A percentile compares a stretch with the other conserved stretches of the same genome.
phyloP scores from a whole-genome alignment of 2,888 invertebrate species.

The Hemicrepidius hirtus region DNA sequence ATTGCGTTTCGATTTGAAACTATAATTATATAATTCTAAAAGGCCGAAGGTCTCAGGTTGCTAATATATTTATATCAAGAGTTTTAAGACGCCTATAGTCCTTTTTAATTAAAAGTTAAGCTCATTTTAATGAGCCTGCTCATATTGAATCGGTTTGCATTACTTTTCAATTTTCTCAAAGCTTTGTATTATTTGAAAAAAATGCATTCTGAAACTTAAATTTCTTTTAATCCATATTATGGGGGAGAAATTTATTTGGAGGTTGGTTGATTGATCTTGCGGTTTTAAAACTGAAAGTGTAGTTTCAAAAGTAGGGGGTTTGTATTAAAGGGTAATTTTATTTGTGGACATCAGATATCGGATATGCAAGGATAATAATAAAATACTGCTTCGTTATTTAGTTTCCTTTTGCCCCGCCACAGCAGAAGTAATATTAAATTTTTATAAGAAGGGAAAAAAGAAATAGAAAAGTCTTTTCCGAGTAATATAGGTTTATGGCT shows the following conservation, averaged over 20 bases:
- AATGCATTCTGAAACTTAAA: too few relatives aligned
- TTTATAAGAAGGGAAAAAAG: conserved; percentile 72
- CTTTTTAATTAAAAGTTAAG: conserved; percentile 15
- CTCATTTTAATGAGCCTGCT: conserved; percentile 2
- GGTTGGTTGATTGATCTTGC: background rate
- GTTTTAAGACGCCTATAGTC: too few relatives aligned
- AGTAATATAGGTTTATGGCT: conserved; percentile 73
- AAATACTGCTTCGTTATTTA: conserved; percentile 60
- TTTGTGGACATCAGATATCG: conserved; percentile 51
- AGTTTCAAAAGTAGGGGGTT: conserved; percentile 16
- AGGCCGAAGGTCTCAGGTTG: too few relatives aligned
- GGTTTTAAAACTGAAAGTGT: conserved; percentile 7
- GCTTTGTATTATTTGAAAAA: too few relatives aligned
- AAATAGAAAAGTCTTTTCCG: conserved; percentile 72
- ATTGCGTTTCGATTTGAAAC: too few relatives aligned
- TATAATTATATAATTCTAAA: too few relatives aligned
- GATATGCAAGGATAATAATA: conserved; percentile 58
- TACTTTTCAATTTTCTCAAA: background rate
- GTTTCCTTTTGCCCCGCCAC: conserved; percentile 58
- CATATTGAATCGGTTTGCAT: background rate
- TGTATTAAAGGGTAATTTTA: conserved; percentile 44
- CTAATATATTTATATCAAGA: too few relatives aligned
- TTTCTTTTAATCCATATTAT: background rate
- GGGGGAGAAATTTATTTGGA: background rate
- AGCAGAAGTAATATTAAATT: conserved; percentile 72